phyloP scores from a whole-genome alignment of 2,888 invertebrate genomes.

The Raillietiella orientalis region DNA sequence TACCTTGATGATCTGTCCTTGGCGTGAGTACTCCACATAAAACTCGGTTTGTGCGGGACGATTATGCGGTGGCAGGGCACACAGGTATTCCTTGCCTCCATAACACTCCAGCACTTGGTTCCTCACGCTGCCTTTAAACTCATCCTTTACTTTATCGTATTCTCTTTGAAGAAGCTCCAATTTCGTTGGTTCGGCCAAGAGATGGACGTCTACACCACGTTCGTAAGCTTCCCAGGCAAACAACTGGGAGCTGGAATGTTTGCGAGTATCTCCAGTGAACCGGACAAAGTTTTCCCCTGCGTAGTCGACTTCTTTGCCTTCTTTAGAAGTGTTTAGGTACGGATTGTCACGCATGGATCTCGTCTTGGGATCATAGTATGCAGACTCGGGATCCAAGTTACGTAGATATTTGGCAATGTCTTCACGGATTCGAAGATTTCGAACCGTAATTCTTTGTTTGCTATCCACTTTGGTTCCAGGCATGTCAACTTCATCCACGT shows the following conservation, averaged over 20 bases:
- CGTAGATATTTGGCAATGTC: conserved; percentile 95
- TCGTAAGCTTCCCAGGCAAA: conserved; percentile 95
- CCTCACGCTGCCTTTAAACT: conserved; percentile 47
- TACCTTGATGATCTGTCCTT: conserved; percentile 34
- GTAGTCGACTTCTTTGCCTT: conserved; percentile 24
- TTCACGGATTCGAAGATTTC: conserved; percentile 88
- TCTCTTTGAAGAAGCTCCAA: conserved; percentile 63
- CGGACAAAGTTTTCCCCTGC: conserved; percentile 88
- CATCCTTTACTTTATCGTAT: conserved; percentile 59
- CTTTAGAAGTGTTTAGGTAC: conserved; percentile 20
- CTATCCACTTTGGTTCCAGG: conserved; percentile 98
- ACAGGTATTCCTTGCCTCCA: conserved; percentile 71
- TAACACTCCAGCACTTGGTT: conserved; percentile 63
- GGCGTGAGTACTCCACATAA: conserved; percentile 77
- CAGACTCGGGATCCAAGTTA: conserved; percentile 85
- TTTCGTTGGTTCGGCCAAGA: conserved; percentile 91
- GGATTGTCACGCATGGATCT: conserved; percentile 95
- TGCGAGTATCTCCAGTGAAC: conserved; percentile 67
- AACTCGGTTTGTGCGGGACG: conserved; percentile 77
- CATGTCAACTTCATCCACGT: conserved; percentile 34
- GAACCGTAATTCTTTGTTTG: conserved; percentile 91
- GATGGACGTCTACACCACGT: conserved; percentile 68
- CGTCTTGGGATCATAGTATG: conserved; percentile 97
- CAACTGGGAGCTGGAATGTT: conserved; percentile 63
- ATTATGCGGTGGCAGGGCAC: conserved; percentile 58